Conservation (phyloP, 2,888 invertebrate genomes). For the Lepidochitona cinerea region DNA sequence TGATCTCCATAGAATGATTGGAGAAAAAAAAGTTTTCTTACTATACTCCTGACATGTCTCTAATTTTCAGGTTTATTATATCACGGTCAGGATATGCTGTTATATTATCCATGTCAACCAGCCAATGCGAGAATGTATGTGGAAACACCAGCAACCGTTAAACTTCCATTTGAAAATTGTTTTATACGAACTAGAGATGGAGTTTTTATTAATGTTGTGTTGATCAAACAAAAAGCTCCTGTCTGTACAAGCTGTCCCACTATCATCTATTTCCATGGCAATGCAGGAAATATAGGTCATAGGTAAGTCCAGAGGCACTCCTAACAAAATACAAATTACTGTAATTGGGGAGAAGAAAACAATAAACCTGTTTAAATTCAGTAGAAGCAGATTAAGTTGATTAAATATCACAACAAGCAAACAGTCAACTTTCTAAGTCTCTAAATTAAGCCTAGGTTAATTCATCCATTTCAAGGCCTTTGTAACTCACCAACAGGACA, state of each 20-base stretch:
- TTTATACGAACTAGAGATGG: constrained; percentile 75
- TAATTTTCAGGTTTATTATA: constrained; percentile 76
- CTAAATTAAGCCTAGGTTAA: too few species aligned
- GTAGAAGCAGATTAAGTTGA: too few species aligned
- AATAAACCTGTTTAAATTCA: too few species aligned
- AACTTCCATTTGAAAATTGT: constrained; percentile 88
- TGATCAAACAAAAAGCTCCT: constrained; percentile 68
- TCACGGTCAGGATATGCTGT: constrained; percentile 82
- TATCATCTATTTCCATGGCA: constrained; percentile 93
- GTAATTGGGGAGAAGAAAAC: too few species aligned
- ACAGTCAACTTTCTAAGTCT: too few species aligned
- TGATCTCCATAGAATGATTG: too few species aligned
- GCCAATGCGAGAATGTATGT: constrained; percentile 90
- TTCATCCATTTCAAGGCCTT: too few species aligned
- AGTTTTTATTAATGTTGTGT: constrained; percentile 66
- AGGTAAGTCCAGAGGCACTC: constrained; percentile 70
- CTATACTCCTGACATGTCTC: too few species aligned
- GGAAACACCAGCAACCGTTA: constrained; percentile 84
- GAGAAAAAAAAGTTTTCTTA: too few species aligned
- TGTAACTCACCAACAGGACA: too few species aligned
- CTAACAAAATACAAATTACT: too few species aligned
- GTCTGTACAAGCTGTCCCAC: constrained; percentile 77
- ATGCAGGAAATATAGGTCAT: constrained; percentile 97
- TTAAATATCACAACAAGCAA: too few species aligned
- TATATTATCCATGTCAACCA: constrained; percentile 93